Evolutionary conservation across 1,140 invertebrate species (phyloP).

Genomic region (Aethina tumida): DNA sequence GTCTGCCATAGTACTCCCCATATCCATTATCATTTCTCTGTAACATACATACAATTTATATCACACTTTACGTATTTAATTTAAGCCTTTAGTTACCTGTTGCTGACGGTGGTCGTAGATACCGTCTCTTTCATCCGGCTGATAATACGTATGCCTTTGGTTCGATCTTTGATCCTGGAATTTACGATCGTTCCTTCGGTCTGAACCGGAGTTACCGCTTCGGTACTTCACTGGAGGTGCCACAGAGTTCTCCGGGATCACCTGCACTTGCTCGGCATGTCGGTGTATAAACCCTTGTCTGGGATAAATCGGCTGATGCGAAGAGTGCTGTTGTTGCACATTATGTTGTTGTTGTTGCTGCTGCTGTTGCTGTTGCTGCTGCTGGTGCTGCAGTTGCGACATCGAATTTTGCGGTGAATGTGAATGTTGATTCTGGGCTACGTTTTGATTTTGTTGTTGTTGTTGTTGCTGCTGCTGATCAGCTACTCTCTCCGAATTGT

Average conservation of each 20-base stretch:
- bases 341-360: slow-evolving; percentile 26
- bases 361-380: slow-evolving; percentile 27
- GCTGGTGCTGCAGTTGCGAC: slow-evolving; percentile 33
- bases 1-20: slow-evolving; percentile 30
- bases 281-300: slow-evolving; percentile 33
- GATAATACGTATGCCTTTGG: slow-evolving; percentile 27
- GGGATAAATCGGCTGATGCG: slow-evolving; percentile 33
- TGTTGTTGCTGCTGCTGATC: slow-evolving; percentile 14
- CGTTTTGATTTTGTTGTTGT: slow-evolving; percentile 25
- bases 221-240: slow-evolving; percentile 25
- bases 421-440: too few relatives aligned
- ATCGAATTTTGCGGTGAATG: too few relatives aligned
- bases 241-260: slow-evolving; percentile 31
- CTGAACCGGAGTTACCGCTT: slow-evolving; percentile 20
- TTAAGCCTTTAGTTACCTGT: slow-evolving; percentile 9
- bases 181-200: slow-evolving; percentile 21
- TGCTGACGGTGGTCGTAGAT: slow-evolving; percentile 20
- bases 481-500: slow-evolving; percentile 26
- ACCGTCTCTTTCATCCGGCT: slow-evolving; percentile 23
- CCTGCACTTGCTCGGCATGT: slow-evolving; percentile 35
- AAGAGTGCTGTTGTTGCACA: slow-evolving; percentile 33
- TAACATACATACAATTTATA: slow-evolving; percentile 3
- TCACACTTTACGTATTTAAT: background rate
- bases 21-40: slow-evolving; percentile 5
- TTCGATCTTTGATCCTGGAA: slow-evolving; percentile 19